These are phyloP conservation scores for Muscicapa adusta DNA, from an alignment of 2,113 vertebrate species.

Conservation along the genomic window DNA sequence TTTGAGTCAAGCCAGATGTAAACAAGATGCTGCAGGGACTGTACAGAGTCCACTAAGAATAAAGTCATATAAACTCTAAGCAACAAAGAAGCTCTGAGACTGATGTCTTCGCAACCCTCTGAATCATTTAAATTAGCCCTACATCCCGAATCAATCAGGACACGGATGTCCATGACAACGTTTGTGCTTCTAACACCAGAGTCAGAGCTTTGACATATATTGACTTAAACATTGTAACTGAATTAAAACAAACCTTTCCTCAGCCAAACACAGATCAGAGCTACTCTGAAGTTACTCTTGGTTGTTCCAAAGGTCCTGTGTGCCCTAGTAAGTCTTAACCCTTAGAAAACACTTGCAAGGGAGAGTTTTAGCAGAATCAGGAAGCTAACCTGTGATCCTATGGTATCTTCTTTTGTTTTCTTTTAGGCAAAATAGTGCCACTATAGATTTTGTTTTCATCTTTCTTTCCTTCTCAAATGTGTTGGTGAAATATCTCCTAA, in stretches of 20 bases:
- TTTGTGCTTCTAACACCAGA: background rate
- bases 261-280: background rate
- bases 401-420: background rate
- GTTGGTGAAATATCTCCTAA: background rate
- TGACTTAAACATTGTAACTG: background rate
- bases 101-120: background rate
- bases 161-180: background rate
- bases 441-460: background rate
- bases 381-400: background rate
- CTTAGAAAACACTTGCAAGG: background rate
- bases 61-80: background rate
- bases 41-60: background rate
- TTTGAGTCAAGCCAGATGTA: conserved; percentile 8
- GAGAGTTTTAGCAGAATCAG: background rate
- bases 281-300: background rate
- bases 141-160: background rate
- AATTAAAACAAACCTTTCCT: background rate
- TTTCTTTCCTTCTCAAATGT: background rate
- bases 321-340: background rate
- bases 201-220: background rate
- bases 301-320: background rate
- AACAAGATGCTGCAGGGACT: background rate
- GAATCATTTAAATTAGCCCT: background rate
- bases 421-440: background rate
- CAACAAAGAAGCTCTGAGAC: background rate